A percentile compares a stretch with the other conserved stretches of the same genome.
Conservation (phyloP, 2,113 vertebrate species). For the Perognathus longimembris region DNA sequence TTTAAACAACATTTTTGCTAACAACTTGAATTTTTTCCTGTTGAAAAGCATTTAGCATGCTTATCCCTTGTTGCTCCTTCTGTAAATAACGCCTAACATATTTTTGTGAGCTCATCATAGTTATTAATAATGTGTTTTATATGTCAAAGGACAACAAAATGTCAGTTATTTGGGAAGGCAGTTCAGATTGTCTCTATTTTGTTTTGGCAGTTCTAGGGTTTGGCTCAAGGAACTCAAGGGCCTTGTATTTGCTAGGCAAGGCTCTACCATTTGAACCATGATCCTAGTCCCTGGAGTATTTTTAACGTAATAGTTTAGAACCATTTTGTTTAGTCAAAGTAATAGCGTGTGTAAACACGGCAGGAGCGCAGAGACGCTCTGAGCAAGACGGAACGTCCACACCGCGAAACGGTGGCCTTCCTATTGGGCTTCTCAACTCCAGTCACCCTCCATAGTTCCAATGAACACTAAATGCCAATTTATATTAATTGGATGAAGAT, state of each 20-base stretch:
- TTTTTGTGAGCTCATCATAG: neutral
- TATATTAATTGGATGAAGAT: slow-evolving; percentile 57
- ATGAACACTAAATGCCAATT: slow-evolving; percentile 27
- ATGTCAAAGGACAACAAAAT: neutral
- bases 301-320: neutral
- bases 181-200: neutral
- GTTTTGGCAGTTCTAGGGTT: no score
- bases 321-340: neutral
- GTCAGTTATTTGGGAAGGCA: neutral
- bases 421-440: no score
- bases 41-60: neutral
- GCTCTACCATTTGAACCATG: no score
- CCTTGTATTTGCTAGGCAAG: no score
- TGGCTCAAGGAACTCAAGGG: no score
- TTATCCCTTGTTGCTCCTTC: neutral
- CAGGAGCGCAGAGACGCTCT: neutral
- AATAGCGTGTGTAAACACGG: neutral
- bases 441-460: no score
- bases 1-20: slow-evolving; percentile 24
- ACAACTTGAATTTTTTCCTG: neutral
- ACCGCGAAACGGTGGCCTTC: neutral
- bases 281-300: neutral
- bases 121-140: neutral
- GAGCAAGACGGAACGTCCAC: neutral
- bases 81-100: slow-evolving; percentile 27